These are phyloP conservation scores for Pampusana beccarii DNA, from an alignment of 2,113 vertebrate species.

Conservation along the genomic window DNA sequence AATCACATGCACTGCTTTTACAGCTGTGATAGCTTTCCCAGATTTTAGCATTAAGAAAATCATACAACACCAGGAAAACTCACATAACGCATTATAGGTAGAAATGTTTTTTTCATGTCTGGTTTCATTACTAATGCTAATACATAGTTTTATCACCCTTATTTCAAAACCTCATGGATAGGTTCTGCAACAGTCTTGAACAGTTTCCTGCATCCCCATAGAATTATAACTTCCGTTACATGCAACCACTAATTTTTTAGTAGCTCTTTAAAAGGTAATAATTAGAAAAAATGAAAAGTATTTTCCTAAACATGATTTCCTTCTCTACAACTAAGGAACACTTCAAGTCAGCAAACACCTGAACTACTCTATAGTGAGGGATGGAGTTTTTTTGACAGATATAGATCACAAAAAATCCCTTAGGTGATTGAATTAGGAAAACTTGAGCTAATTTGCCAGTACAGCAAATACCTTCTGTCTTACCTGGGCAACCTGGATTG, in stretches of 20 bases:
- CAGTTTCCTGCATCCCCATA: background rate
- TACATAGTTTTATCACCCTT: background rate
- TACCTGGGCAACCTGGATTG: conserved; percentile 97
- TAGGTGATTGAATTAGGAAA: background rate
- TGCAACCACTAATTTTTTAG: background rate
- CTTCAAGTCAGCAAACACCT: background rate
- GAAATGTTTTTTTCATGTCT: background rate
- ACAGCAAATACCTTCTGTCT: background rate
- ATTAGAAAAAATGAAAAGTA: background rate
- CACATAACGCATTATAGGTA: rapidly evolving
- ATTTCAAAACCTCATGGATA: background rate
- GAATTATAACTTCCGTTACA: background rate
- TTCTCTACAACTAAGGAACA: background rate
- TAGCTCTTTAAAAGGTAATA: background rate
- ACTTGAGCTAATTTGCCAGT: background rate
- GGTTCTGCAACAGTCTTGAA: background rate
- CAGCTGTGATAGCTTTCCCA: background rate
- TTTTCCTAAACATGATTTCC: background rate
- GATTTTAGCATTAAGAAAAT: background rate
- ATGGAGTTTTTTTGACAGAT: background rate
- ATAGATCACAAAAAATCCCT: background rate
- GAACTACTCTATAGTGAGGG: background rate
- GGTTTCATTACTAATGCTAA: background rate
- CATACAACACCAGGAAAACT: background rate
- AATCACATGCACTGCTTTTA: background rate